Evolutionary conservation across 2,888 invertebrate species (phyloP).

Genomic region (Yponomeuta malinellus): DNA sequence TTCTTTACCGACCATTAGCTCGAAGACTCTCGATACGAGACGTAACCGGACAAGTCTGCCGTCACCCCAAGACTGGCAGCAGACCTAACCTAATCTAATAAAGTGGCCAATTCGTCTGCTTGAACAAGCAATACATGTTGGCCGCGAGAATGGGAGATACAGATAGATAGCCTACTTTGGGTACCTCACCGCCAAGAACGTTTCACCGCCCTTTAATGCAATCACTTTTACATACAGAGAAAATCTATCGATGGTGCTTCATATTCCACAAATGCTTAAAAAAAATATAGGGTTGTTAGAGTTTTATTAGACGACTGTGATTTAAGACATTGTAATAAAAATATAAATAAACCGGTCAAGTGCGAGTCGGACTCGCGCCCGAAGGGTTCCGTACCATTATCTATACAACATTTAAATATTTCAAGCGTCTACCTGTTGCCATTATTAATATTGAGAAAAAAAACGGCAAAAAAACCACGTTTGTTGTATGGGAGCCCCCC

Average conservation of each 20-base stretch:
- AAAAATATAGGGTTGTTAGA: no score
- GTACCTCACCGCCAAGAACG: background rate
- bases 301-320: no score
- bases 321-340: no score
- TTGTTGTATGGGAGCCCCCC: no score
- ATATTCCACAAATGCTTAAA: no score
- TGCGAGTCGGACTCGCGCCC: no score
- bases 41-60: background rate
- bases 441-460: no score
- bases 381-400: no score
- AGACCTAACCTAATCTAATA: slow-evolving; percentile 10
- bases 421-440: no score
- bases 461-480: no score
- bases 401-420: no score
- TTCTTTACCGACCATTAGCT: background rate
- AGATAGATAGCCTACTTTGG: background rate
- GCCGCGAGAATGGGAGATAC: background rate
- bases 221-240: background rate
- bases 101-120: slow-evolving; percentile 8
- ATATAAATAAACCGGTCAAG: no score
- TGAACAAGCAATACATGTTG: background rate
- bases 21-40: background rate
- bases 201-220: background rate
- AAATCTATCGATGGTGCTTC: background rate
- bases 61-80: background rate